Percentiles rank a stretch among this genome's conserved stretches.
Evolutionary conservation across 2,113 vertebrate genomes (phyloP).

Genomic region (Malurus alboscapulatus): DNA sequence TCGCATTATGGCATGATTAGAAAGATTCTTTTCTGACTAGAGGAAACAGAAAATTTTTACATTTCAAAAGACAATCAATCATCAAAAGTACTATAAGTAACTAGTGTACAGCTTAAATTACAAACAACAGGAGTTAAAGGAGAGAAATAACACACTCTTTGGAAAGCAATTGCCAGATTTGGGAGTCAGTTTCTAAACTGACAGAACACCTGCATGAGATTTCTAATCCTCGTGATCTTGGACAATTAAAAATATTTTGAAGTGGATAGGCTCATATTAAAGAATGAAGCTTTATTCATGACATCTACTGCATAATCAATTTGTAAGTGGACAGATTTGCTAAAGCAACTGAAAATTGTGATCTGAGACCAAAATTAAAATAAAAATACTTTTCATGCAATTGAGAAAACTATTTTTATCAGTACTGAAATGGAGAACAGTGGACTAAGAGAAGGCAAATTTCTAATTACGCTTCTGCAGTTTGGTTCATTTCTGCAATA

Average conservation of each 20-base stretch:
- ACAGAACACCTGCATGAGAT: not conserved
- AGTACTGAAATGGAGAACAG: not conserved
- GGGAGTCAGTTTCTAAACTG: not conserved
- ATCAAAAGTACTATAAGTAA: not conserved
- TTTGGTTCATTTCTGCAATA: not conserved
- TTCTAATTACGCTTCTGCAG: not conserved
- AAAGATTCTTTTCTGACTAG: not conserved
- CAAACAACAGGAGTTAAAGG: not conserved
- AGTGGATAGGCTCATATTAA: not conserved
- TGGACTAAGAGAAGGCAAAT: not conserved
- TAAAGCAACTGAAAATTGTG: not conserved
- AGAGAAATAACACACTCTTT: not conserved
- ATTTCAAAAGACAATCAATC: not conserved
- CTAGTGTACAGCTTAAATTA: not conserved
- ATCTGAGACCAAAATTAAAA: not conserved
- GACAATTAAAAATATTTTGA: not conserved
- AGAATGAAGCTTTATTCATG: not conserved
- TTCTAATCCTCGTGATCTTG: not conserved
- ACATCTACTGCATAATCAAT: not conserved
- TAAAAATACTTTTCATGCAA: not conserved
- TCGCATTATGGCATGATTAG: not conserved
- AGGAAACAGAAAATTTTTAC: not conserved
- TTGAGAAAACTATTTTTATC: not conserved
- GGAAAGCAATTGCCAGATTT: not conserved
- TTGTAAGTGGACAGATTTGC: not conserved